Evolutionary conservation across 2,888 invertebrate species (phyloP).

Genomic region (Nomada goodeniana): DNA sequence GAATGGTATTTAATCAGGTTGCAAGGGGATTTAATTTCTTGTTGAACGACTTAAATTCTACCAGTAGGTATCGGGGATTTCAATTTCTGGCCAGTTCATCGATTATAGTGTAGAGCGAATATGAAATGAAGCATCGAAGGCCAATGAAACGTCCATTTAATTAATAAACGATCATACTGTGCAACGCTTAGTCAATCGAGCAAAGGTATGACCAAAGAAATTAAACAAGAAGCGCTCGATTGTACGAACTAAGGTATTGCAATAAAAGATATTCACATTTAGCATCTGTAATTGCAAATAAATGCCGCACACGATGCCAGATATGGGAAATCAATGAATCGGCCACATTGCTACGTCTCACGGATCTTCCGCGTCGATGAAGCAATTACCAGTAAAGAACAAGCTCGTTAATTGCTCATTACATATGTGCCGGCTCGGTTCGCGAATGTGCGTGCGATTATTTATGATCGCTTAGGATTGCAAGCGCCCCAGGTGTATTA

Average conservation of each 20-base stretch:
- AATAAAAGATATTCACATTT: neutral
- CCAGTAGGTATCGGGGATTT: too few relatives aligned
- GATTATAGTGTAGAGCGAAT: too few relatives aligned
- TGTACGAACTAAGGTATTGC: neutral
- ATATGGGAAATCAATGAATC: conserved; percentile 28
- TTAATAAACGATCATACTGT: too few relatives aligned
- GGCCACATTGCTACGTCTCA: conserved; percentile 24
- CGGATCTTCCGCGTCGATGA: conserved; percentile 55
- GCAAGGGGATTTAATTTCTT: too few relatives aligned
- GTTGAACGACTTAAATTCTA: too few relatives aligned
- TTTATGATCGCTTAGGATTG: conserved; percentile 52
- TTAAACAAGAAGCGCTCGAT: neutral
- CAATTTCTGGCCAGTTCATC: too few relatives aligned
- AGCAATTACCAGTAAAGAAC: conserved; percentile 60
- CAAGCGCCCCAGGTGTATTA: conserved; percentile 47
- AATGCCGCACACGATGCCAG: neutral
- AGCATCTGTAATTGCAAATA: neutral
- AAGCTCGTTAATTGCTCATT: conserved; percentile 69
- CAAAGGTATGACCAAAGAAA: too few relatives aligned
- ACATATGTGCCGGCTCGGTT: conserved; percentile 43
- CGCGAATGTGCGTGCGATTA: conserved; percentile 56
- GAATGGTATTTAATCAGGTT: conserved; percentile 13
- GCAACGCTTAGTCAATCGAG: too few relatives aligned
- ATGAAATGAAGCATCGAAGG: too few relatives aligned
- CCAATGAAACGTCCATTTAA: too few relatives aligned